These are phyloP conservation scores for Egretta garzetta DNA, from an alignment of 2,113 vertebrate genomes.

Conservation along the genomic window DNA sequence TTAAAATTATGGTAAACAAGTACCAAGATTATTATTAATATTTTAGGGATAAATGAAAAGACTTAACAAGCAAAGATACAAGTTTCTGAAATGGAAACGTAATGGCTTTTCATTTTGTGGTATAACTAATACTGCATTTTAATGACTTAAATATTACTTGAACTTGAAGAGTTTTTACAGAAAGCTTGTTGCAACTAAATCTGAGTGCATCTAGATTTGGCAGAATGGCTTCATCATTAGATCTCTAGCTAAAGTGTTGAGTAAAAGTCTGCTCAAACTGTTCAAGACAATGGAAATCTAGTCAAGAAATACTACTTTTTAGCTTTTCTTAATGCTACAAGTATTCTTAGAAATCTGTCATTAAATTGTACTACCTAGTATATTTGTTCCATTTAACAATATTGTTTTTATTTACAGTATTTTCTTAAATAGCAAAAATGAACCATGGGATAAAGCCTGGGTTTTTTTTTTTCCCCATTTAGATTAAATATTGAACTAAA, in stretches of 20 bases:
- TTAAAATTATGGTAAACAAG: not conserved
- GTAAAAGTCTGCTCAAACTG: not conserved
- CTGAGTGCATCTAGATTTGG: not conserved
- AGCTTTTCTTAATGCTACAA: not conserved
- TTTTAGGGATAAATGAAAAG: not conserved
- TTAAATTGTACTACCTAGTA: not conserved
- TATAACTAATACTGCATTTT: not conserved
- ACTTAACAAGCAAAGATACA: not conserved
- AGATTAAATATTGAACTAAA: not conserved
- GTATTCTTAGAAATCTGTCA: not conserved
- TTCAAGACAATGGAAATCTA: not conserved
- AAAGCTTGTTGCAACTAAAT: not conserved
- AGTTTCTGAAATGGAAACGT: not conserved
- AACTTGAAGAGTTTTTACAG: not conserved
- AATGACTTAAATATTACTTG: not conserved
- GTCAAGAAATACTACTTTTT: not conserved
- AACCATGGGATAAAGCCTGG: fast-evolving
- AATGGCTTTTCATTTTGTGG: not conserved
- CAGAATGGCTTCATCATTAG: not conserved
- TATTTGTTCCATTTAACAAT: not conserved
- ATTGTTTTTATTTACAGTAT: not conserved
- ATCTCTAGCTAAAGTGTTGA: not conserved
- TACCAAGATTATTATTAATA: not conserved
- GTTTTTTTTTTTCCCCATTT: not conserved
- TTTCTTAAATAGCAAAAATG: not conserved